Evolutionary conservation across 2,888 invertebrate species (phyloP).

Genomic region (Drosophila cracens): DNA sequence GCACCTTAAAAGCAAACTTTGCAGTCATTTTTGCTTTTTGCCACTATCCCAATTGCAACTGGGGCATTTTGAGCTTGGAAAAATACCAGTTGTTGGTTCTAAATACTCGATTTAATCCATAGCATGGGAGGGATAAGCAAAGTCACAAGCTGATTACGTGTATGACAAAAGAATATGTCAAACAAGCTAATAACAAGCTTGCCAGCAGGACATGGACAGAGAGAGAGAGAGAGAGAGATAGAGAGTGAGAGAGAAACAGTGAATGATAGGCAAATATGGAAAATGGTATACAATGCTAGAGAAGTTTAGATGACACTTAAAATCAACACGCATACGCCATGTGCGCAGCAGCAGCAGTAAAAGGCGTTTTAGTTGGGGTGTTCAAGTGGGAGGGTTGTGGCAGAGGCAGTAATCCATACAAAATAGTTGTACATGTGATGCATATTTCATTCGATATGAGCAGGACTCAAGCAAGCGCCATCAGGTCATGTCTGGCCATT

Average conservation of each 20-base stretch:
- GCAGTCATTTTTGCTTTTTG: not conserved
- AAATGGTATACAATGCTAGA: constrained; percentile 13
- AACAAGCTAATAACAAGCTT: constrained; percentile 60
- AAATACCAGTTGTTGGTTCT: constrained; percentile 3
- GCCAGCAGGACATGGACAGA: not conserved
- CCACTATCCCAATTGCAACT: constrained; percentile 8
- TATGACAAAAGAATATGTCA: constrained; percentile 45
- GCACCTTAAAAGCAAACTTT: not conserved
- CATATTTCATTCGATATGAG: constrained; percentile 49
- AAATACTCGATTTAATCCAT: constrained; percentile 8
- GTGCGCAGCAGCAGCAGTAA: constrained; percentile 21
- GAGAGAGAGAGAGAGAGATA: not conserved
- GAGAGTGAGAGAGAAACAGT: not conserved
- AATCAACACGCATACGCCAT: constrained; percentile 57
- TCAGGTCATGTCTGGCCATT: constrained; percentile 26
- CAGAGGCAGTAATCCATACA: constrained; percentile 44
- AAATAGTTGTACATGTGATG: constrained; percentile 58
- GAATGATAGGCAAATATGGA: not conserved
- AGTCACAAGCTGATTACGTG: constrained; percentile 29
- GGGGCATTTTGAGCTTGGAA: not conserved
- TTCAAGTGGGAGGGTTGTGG: not conserved
- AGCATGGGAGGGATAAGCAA: constrained; percentile 2
- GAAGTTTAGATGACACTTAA: constrained; percentile 43
- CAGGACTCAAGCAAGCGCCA: constrained; percentile 1
- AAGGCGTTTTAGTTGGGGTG: not conserved